phyloP scores from a whole-genome alignment of 2,797 vertebrate species.

The Alca torda region DNA sequence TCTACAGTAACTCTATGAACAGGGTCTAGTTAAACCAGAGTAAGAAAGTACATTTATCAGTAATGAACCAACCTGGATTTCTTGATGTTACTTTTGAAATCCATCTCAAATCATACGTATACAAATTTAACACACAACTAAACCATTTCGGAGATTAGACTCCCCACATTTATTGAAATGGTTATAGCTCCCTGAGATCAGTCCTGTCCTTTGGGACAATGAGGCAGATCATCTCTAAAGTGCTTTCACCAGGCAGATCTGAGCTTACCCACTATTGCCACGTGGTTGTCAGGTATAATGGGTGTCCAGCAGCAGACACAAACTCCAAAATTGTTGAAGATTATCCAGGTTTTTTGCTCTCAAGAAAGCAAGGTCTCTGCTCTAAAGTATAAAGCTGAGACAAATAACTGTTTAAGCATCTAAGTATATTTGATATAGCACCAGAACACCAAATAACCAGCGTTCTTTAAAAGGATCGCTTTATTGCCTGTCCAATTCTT shows the following conservation, averaged over 20 bases:
- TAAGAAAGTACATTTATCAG: neutral
- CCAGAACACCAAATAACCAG: neutral
- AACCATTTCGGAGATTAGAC: neutral
- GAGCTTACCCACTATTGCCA: neutral
- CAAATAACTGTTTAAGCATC: neutral
- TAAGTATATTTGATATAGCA: neutral
- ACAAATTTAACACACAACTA: neutral
- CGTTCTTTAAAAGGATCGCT: neutral
- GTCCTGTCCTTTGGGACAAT: neutral
- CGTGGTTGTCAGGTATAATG: rapidly evolving
- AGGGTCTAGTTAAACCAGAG: neutral
- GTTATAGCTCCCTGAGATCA: neutral
- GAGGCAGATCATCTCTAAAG: neutral
- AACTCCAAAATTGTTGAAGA: neutral
- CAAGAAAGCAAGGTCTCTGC: neutral
- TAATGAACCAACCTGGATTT: neutral
- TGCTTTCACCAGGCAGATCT: neutral
- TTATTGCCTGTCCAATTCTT: neutral
- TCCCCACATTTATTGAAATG: neutral
- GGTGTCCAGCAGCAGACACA: neutral
- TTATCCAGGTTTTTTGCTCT: neutral
- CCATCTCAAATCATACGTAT: neutral
- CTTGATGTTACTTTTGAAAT: neutral
- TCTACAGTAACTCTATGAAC: neutral
- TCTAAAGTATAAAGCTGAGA: neutral